Evolutionary conservation across 2,888 invertebrate genomes (phyloP).

Genomic region (Troides aeacus): DNA sequence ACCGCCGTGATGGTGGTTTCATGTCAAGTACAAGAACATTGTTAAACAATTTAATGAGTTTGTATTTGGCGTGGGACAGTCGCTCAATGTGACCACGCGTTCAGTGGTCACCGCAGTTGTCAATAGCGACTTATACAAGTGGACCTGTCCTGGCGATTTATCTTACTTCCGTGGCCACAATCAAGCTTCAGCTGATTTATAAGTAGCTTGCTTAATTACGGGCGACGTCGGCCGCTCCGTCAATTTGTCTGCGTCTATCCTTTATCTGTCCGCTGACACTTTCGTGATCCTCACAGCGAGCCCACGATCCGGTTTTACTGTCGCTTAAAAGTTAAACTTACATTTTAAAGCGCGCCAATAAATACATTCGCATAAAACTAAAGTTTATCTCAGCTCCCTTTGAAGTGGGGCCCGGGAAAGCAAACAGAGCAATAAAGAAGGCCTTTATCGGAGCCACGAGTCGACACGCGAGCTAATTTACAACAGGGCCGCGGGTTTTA

Average conservation of each 20-base stretch:
- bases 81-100: slow-evolving; percentile 48
- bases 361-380: slow-evolving; percentile 75
- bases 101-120: slow-evolving; percentile 62
- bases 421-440: slow-evolving; percentile 80
- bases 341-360: slow-evolving; percentile 56
- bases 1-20: slow-evolving; percentile 5
- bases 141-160: slow-evolving; percentile 71
- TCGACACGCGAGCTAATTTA: slow-evolving; percentile 81
- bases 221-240: slow-evolving; percentile 60
- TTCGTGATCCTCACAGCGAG: slow-evolving; percentile 44
- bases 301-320: slow-evolving; percentile 43
- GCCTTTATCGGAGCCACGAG: slow-evolving; percentile 78
- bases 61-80: slow-evolving; percentile 40
- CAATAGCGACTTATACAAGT: slow-evolving; percentile 70
- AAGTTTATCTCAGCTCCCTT: slow-evolving; percentile 75
- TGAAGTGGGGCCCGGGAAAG: slow-evolving; percentile 78
- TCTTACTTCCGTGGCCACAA: slow-evolving; percentile 76
- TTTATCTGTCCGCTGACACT: slow-evolving; percentile 57
- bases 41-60: slow-evolving; percentile 28
- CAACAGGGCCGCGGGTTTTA: slow-evolving; percentile 79
- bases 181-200: slow-evolving; percentile 72
- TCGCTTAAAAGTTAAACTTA: slow-evolving; percentile 39
- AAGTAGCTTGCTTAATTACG: slow-evolving; percentile 72
- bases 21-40: slow-evolving; percentile 21
- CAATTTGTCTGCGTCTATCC: slow-evolving; percentile 60